A percentile compares a stretch with the other conserved stretches of the same genome.
Conservation (phyloP, 2,888 invertebrate species). For the Trichacis sp. region DNA sequence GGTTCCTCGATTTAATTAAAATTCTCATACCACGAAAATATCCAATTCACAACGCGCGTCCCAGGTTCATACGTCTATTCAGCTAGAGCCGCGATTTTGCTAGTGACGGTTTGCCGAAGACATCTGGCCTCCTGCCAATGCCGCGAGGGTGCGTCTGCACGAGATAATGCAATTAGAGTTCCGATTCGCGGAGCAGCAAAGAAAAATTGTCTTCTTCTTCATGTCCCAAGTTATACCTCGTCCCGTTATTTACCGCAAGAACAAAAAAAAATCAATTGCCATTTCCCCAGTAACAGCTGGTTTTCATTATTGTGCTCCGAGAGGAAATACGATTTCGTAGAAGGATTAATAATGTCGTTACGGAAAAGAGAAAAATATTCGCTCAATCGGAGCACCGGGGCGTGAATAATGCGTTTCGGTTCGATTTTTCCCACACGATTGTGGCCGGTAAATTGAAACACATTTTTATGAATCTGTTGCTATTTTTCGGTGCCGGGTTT, state of each 20-base stretch:
- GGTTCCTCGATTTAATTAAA: slow-evolving; percentile 58
- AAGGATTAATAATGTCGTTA: slow-evolving; percentile 9
- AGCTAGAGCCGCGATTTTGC: slow-evolving; percentile 39
- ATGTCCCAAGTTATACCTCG: slow-evolving; percentile 7
- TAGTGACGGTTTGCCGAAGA: slow-evolving; percentile 50
- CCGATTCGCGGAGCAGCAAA: slow-evolving; percentile 45
- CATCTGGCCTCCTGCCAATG: slow-evolving; percentile 52
- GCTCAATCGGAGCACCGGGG: background rate
- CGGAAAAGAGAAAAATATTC: slow-evolving; percentile 1
- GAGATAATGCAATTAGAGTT: slow-evolving; percentile 61
- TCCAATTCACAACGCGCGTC: slow-evolving; percentile 26
- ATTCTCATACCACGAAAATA: slow-evolving; percentile 47
- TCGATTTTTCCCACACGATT: slow-evolving; percentile 16
- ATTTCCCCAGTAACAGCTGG: slow-evolving; percentile 12
- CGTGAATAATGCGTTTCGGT: slow-evolving; percentile 5
- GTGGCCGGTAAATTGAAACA: slow-evolving; percentile 5
- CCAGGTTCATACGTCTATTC: slow-evolving; percentile 39
- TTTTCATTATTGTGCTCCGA: slow-evolving; percentile 7
- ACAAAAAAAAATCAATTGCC: slow-evolving; percentile 10
- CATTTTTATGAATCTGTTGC: background rate
- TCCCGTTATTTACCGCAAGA: background rate
- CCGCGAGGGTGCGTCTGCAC: slow-evolving; percentile 51
- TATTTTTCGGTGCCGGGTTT: background rate
- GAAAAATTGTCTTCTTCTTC: slow-evolving; percentile 15
- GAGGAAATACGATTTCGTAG: slow-evolving; percentile 1